Evolutionary conservation across 2,113 vertebrate genomes (phyloP).

Genomic region (cattle (Bos taurus)): DNA sequence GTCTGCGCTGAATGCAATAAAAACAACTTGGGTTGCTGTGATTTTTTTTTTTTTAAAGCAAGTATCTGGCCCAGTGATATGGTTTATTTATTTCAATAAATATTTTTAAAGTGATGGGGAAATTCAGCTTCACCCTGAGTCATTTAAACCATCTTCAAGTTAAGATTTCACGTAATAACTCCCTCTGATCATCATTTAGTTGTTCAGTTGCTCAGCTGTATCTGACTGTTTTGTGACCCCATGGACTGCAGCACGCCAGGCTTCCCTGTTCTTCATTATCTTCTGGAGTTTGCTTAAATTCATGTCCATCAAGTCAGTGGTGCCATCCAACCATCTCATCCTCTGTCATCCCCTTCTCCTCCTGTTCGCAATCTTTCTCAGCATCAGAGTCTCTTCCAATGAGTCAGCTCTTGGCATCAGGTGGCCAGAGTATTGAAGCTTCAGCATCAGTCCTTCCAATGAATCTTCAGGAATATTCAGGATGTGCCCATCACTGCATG

Average conservation of each 20-base stretch:
- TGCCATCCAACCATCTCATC: not conserved
- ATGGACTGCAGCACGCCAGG: not conserved
- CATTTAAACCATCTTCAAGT: too few species aligned
- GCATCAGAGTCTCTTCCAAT: not conserved
- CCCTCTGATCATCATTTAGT: not conserved
- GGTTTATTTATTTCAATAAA: not conserved
- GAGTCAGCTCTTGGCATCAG: not conserved
- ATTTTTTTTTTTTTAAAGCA: not conserved
- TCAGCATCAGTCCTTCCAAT: not conserved
- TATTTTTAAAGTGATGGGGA: not conserved
- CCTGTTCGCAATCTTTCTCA: fast-evolving
- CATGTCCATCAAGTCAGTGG: fast-evolving
- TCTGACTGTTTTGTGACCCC: not conserved
- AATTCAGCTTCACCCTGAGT: fast-evolving
- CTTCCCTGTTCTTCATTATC: not conserved
- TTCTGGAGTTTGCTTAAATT: fast-evolving
- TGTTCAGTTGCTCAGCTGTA: not conserved
- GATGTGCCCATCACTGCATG: fast-evolving
- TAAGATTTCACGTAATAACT: not conserved
- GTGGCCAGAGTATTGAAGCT: not conserved
- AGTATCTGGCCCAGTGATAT: not conserved
- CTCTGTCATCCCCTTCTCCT: fast-evolving
- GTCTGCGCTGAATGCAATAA: fast-evolving
- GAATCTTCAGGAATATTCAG: not conserved
- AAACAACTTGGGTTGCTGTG: not conserved